phyloP scores from a whole-genome alignment of 2,888 invertebrate species.

The Choristoneura rosaceana region DNA sequence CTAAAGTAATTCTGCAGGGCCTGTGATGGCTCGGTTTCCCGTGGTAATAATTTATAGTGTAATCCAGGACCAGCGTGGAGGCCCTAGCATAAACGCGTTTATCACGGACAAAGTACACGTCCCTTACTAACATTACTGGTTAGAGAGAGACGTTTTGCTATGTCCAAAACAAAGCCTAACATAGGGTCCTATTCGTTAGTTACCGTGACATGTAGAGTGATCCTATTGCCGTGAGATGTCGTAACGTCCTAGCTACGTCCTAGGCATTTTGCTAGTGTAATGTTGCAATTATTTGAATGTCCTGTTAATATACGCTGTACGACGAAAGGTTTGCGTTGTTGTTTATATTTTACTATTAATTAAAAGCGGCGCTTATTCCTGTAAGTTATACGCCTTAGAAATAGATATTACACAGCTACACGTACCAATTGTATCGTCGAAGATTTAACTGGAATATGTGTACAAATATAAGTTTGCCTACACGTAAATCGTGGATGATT shows the following conservation, averaged over 20 bases:
- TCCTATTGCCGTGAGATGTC: constrained; percentile 20
- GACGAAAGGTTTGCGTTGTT: neutral
- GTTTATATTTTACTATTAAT: neutral
- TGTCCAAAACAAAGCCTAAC: neutral
- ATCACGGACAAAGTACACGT: neutral
- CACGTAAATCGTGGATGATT: no score
- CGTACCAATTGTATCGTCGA: no score
- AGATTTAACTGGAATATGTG: no score
- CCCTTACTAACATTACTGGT: neutral
- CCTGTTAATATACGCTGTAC: constrained; percentile 18
- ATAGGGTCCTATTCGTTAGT: constrained; percentile 7
- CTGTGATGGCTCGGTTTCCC: constrained; percentile 14
- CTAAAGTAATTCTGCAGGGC: constrained; percentile 12
- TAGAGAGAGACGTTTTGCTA: neutral
- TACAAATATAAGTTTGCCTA: no score
- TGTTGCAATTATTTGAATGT: constrained; percentile 37
- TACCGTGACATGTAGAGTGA: constrained; percentile 20
- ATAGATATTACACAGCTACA: no score
- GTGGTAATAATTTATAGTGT: constrained; percentile 26
- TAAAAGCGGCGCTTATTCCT: neutral
- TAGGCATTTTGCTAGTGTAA: constrained; percentile 35
- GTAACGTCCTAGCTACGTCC: constrained; percentile 25
- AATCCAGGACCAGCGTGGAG: constrained; percentile 15
- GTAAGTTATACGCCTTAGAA: no score
- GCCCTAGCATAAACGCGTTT: neutral